Percentiles rank a stretch among this genome's conserved stretches.
phyloP scores from a whole-genome alignment of 2,797 vertebrate species.

The Rhinella marina region DNA sequence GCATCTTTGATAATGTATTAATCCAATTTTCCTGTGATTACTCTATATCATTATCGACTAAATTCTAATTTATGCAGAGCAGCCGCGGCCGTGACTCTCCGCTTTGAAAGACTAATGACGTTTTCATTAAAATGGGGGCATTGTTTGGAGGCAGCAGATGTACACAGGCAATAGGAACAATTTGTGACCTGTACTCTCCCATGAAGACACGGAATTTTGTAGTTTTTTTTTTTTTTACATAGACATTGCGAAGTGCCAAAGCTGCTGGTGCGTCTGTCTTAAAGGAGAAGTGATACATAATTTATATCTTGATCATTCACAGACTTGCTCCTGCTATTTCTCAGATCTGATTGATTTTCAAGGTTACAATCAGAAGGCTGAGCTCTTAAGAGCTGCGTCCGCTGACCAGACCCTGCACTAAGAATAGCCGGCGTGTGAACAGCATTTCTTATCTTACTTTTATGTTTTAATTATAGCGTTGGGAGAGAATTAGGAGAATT shows the following conservation, averaged over 20 bases:
- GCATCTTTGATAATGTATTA: conserved; percentile 63
- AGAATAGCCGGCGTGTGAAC: conserved; percentile 25
- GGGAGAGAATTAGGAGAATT: conserved; percentile 10
- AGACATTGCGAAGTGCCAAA: conserved; percentile 37
- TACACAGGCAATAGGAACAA: conserved; percentile 67
- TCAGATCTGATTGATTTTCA: conserved; percentile 57
- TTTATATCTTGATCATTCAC: conserved; percentile 47
- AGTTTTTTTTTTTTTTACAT: conserved; percentile 23
- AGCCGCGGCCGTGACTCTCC: conserved; percentile 49
- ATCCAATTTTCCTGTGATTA: conserved; percentile 63
- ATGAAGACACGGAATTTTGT: conserved; percentile 48
- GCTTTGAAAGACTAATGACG: conserved; percentile 64
- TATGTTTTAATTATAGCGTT: conserved; percentile 21
- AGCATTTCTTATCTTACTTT: neutral
- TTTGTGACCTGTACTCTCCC: conserved; percentile 66
- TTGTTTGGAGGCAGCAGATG: conserved; percentile 68
- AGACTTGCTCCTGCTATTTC: conserved; percentile 29
- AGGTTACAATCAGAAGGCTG: conserved; percentile 49
- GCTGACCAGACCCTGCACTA: conserved; percentile 34
- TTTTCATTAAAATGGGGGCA: conserved; percentile 63
- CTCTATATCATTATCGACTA: conserved; percentile 65
- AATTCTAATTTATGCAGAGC: conserved; percentile 65
- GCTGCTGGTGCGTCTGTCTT: neutral
- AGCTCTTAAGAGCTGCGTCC: conserved; percentile 42
- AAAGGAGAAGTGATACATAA: conserved; percentile 52